Evolutionary conservation across 1,140 invertebrate genomes (phyloP).

Genomic region (Hormaphis cornu): DNA sequence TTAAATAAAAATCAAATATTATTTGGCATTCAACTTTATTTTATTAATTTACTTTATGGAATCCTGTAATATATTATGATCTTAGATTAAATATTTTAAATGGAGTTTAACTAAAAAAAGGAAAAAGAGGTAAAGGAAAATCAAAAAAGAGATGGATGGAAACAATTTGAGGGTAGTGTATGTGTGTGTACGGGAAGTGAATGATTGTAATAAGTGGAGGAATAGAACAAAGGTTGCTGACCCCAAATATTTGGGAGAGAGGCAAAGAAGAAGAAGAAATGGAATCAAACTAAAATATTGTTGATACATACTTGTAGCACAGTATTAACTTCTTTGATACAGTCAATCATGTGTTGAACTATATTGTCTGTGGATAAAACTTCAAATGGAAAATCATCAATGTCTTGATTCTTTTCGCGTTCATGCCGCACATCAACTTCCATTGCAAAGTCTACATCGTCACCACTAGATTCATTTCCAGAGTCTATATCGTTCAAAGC

Average conservation of each 20-base stretch:
- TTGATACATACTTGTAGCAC: conserved; percentile 62
- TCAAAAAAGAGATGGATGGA: too few species aligned
- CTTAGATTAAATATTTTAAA: background rate
- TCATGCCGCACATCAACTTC: conserved; percentile 71
- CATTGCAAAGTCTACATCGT: conserved; percentile 86
- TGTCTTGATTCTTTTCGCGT: conserved; percentile 64
- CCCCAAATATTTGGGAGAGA: too few species aligned
- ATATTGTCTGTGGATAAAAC: conserved; percentile 92
- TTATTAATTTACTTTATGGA: too few species aligned
- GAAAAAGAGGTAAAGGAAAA: too few species aligned
- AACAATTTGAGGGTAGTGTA: too few species aligned
- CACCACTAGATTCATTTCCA: conserved; percentile 81
- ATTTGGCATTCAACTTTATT: background rate
- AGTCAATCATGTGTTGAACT: conserved; percentile 93
- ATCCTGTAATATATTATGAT: background rate
- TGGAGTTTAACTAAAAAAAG: background rate
- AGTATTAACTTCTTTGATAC: conserved; percentile 88
- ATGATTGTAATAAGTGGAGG: too few species aligned
- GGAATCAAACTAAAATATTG: background rate
- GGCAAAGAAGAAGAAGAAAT: too few species aligned
- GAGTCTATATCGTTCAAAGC: conserved; percentile 76
- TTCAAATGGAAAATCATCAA: conserved; percentile 87
- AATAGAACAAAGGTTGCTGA: too few species aligned
- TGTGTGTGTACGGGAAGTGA: too few species aligned
- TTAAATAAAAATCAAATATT: background rate